These are phyloP conservation scores for Lutraria lutraria DNA, from an alignment of 2,888 invertebrate genomes.

Conservation along the genomic window DNA sequence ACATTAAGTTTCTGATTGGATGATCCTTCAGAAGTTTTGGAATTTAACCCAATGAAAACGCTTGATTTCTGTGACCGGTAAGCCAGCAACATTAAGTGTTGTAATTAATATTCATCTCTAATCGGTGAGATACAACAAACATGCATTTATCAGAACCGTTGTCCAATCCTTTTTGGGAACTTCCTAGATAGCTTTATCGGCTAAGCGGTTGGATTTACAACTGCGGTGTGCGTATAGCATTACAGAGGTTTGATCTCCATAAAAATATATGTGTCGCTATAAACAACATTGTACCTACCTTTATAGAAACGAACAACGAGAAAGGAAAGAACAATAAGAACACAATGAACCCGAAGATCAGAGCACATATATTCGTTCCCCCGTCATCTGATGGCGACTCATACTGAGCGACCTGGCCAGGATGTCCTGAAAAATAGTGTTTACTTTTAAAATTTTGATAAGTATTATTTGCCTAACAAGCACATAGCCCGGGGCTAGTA, in stretches of 20 bases:
- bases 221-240: neutral
- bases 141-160: too few relatives aligned
- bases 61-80: too few relatives aligned
- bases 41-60: too few relatives aligned
- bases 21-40: too few relatives aligned
- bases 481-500: neutral
- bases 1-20: too few relatives aligned
- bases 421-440: neutral
- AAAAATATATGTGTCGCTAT: neutral
- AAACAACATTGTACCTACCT: neutral
- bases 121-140: too few relatives aligned
- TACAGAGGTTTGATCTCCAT: neutral
- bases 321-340: conserved; percentile 7
- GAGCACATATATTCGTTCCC: neutral
- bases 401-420: neutral
- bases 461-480: neutral
- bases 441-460: neutral
- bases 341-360: neutral
- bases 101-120: too few relatives aligned
- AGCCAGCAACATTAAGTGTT: too few relatives aligned
- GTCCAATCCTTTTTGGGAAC: too few relatives aligned
- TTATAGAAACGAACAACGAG: neutral
- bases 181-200: too few relatives aligned
- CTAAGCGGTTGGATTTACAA: too few relatives aligned
- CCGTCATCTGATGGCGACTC: neutral